Evolutionary conservation across 2,113 vertebrate species (phyloP).

Genomic region (Rutilus rutilus): DNA sequence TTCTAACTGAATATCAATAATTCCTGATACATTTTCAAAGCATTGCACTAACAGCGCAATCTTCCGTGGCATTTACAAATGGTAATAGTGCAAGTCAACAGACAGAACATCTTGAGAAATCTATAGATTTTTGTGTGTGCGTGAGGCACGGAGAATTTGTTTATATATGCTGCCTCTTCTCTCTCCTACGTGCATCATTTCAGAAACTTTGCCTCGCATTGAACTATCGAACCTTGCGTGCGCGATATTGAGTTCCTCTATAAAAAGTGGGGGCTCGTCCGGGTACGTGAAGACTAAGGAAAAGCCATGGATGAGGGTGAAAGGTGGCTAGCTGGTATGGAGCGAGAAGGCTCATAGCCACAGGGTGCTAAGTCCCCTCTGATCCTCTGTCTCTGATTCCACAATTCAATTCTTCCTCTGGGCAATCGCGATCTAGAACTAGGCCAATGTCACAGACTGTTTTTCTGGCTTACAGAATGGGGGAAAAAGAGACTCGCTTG

Average conservation of each 20-base stretch:
- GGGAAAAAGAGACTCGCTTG: slow-evolving; percentile 42
- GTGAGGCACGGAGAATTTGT: slow-evolving; percentile 40
- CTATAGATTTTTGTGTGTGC: slow-evolving; percentile 48
- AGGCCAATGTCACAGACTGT: slow-evolving; percentile 78
- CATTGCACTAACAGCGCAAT: slow-evolving; percentile 30
- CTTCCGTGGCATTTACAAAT: slow-evolving; percentile 42
- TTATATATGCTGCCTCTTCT: slow-evolving; percentile 46
- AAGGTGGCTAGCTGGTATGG: slow-evolving; percentile 73
- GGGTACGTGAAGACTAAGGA: slow-evolving; percentile 59
- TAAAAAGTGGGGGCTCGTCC: slow-evolving; percentile 61
- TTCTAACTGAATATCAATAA: slow-evolving; percentile 45
- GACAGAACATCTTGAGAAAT: slow-evolving; percentile 43
- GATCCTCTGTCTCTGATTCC: slow-evolving; percentile 79
- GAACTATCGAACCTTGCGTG: slow-evolving; percentile 73
- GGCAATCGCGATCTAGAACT: slow-evolving; percentile 72
- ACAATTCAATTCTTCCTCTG: slow-evolving; percentile 75
- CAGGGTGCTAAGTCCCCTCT: slow-evolving; percentile 77
- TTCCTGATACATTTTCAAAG: slow-evolving; percentile 42
- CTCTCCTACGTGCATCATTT: slow-evolving; percentile 42
- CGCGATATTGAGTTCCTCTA: slow-evolving; percentile 75
- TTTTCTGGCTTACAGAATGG: slow-evolving; percentile 71
- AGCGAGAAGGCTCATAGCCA: slow-evolving; percentile 72
- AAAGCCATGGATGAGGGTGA: slow-evolving; percentile 66
- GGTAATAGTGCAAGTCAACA: slow-evolving; percentile 42
- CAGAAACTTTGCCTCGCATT: slow-evolving; percentile 66